phyloP scores from a whole-genome alignment of 2,888 invertebrate species.

The Plagodis dolabraria region DNA sequence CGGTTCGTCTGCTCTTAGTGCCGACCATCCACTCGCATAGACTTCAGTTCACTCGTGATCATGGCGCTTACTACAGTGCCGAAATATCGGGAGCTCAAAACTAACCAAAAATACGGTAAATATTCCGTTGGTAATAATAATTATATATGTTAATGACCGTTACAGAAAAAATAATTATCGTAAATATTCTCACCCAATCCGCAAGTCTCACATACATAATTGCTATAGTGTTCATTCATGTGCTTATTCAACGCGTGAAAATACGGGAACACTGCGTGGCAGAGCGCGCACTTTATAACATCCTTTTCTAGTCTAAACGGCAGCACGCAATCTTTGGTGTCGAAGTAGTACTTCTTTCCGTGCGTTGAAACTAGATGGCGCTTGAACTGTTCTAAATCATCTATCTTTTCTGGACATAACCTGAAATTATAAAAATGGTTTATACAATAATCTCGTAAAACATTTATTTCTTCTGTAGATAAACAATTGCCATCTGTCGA shows the following conservation, averaged over 20 bases:
- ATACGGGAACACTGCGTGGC: constrained; percentile 60
- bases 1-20: no score
- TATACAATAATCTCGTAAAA: no score
- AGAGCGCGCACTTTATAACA: constrained; percentile 65
- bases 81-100: no score
- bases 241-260: constrained; percentile 76
- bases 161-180: background rate
- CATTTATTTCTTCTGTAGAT: no score
- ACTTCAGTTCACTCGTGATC: no score
- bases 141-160: no score
- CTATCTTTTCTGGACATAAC: constrained; percentile 57
- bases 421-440: background rate
- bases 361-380: constrained; percentile 59
- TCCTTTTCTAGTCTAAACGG: constrained; percentile 63
- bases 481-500: no score
- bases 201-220: constrained; percentile 74
- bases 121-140: no score
- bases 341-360: constrained; percentile 66
- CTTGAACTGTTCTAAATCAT: constrained; percentile 63
- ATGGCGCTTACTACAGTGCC: no score
- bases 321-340: constrained; percentile 62
- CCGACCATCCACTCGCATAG: no score
- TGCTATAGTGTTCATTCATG: constrained; percentile 76
- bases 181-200: constrained; percentile 58
- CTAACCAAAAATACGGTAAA: no score